Evolutionary conservation across 2,113 vertebrate species (phyloP), one percentile per base, ranked within the genome.

Genomic region (Anguilla rostrata): DNA sequence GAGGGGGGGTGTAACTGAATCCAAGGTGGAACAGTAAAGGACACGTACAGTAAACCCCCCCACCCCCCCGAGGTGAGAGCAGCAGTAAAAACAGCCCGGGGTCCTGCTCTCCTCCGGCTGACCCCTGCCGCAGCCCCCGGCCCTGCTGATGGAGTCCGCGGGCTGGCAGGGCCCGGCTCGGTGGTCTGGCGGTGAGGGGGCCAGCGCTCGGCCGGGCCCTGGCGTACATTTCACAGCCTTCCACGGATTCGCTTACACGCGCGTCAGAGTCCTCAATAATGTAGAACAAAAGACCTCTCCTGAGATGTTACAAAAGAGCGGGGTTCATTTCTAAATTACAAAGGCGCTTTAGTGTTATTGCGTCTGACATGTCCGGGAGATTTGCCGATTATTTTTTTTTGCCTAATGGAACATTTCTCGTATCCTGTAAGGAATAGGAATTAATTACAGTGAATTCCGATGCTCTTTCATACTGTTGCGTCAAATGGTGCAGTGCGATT

Each of bases 251-350:
- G 46, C 71, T 83, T 86, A 82, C 75, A 53, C 29, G 49, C 20
- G 34, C n/a, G 71, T 15, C 82, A 41, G 49, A 78, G 71, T 83
- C 39, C 89, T 89, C 79, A 87, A 88, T 91, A 87, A 91, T 90
- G 90, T 88, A 86, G 53, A 88, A 83, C 88, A 84, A 87, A 87
- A 87, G 79, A 57, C 60, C 79, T 91, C 89, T 87, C 89, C 79
- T 39, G 87, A 92, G 87, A 83, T 85, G 84, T 83, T 89, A 83
- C 82, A 86, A 85, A 89, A 84, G 84, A 84, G 87, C 49, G 83
- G 46, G 29, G 78, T 88, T 89, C 87, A 84, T 88, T 89, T 85
- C 90, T 75, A 88, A 89, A 91, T 91, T 87, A 87, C 85, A 90
- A 89, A 86, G 82, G 86, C n/a, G 80, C 86, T 89, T 91, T 88